Evolutionary conservation across 2,113 vertebrate genomes (phyloP), one percentile per base, ranked within the genome.

Genomic region (Cynopterus brachyotis): DNA sequence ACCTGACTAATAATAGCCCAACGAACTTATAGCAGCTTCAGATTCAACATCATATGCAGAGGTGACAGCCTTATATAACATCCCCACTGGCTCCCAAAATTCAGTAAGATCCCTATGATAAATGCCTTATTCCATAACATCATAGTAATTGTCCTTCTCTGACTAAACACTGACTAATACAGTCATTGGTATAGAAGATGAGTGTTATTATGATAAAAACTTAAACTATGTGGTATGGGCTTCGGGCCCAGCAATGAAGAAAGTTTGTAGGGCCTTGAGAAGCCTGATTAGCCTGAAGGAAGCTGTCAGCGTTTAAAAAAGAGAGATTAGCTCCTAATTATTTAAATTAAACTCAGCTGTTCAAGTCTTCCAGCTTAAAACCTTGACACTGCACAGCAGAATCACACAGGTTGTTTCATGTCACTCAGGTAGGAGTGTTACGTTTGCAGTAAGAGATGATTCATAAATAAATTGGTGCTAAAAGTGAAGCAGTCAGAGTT

Each of bases 271-370:
- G 35, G 0, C n/a, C 17, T 70, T 35, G 7, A 67, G 45, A 60
- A 80, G 2, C 6, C 2, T 28, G 7, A 6, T 19, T 10, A 13
- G 6, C 26, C 0, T 5, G 28, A 88, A 80, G 42, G 7, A 87
- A 26, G 13, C 35, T 40, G 1, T 66, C 19, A 40, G 6, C 20
- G 6, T 17, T 72, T 82, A 37, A 62, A 80, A 22, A 42, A 67
- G 8, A 80, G 2, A 30, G 30, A 16, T 1, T 11, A 79, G 24
- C 3, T 30, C 30, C 12, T 70, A 17, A 32, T 30, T 53, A 35
- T 40, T 1, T 64, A 11, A 73, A 86, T 60, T 19, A 55, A n/a
- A 9, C 28, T 13, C 45, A 40, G 26, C 24, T 73, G 35, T 32
- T 66, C 5, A 55, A 19, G 3, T 59, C 28, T 81, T 60, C 40